Evolutionary conservation across 2,113 vertebrate species (phyloP), one percentile per base, ranked within the genome.

Genomic region (Hypanus sabinus): DNA sequence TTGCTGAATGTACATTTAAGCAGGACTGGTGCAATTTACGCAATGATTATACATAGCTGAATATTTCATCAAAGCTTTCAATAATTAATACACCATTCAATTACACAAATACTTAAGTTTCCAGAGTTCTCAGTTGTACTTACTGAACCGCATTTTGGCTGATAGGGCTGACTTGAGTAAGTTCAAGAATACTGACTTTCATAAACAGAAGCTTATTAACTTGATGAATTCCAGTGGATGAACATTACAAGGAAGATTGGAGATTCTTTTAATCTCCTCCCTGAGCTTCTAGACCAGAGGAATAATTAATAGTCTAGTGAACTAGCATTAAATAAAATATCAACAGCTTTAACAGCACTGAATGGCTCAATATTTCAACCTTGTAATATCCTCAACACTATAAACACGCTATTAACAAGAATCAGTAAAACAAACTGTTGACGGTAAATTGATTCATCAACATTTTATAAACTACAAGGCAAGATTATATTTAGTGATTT

Each of bases 31-130:
- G 70, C 68, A 73, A 93, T 55, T 93, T 93, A 73, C 38, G 27
- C 33, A 46, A 24, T 93, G 90, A 93, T 93, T 55, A 93, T 73
- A 55, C 24, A 27, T 75, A 73, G 46, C 68, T 93, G 91, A 71
- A 93, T 93, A 93, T 73, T 93, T 73, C n/a, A 92, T 92, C 70
- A 93, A 93, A 55, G 38, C 91, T 93, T 93, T 93, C 91, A 93
- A 93, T 93, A 93, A 93, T 93, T 93, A 55, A 93, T 73, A 93
- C 36, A 73, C 24, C 55, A 30, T 55, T 73, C 38, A 70, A 93
- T 93, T 93, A 73, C 70, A 93, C 73, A 93, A 30, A 7, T 73
- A 55, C 70, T 30, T 30, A 71, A 55, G 70, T 75, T 93, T 73
- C 36, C 20, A 73, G 70, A 5, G 91, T 55, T 93, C 36, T 46